Conservation (phyloP, 2,113 vertebrate species). For the Cervus canadensis region DNA sequence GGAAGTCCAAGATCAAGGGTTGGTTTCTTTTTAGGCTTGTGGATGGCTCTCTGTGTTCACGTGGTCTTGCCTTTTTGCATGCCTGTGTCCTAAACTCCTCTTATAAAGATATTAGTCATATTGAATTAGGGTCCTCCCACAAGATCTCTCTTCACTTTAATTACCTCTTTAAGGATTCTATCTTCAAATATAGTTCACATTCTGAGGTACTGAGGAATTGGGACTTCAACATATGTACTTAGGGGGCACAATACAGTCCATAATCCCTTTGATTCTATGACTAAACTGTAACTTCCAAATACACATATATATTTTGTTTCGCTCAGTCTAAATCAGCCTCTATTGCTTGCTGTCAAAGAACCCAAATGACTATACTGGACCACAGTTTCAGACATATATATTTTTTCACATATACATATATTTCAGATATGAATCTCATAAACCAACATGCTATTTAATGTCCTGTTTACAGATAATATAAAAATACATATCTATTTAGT, state of each 20-base stretch:
- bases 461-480: slow-evolving; percentile 1
- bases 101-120: background rate
- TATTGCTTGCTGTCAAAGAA: background rate
- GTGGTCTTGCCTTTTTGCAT: background rate
- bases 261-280: background rate
- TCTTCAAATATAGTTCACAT: background rate
- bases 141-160: background rate
- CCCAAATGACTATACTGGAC: background rate
- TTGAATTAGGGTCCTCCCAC: background rate
- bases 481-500: background rate
- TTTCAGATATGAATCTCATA: background rate
- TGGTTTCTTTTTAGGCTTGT: background rate
- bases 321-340: background rate
- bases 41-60: background rate
- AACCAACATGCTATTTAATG: background rate
- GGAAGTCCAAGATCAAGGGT: background rate
- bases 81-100: background rate
- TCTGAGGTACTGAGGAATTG: background rate
- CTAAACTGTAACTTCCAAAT: background rate
- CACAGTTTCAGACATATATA: background rate
- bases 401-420: background rate
- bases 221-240: background rate
- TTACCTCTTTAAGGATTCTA: background rate
- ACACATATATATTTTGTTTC: background rate
- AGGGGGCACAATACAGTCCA: background rate